A percentile compares a stretch with the other conserved stretches of the same genome.
These are phyloP conservation scores for Channa striata DNA, from an alignment of 2,797 vertebrate genomes.

Conservation along the genomic window DNA sequence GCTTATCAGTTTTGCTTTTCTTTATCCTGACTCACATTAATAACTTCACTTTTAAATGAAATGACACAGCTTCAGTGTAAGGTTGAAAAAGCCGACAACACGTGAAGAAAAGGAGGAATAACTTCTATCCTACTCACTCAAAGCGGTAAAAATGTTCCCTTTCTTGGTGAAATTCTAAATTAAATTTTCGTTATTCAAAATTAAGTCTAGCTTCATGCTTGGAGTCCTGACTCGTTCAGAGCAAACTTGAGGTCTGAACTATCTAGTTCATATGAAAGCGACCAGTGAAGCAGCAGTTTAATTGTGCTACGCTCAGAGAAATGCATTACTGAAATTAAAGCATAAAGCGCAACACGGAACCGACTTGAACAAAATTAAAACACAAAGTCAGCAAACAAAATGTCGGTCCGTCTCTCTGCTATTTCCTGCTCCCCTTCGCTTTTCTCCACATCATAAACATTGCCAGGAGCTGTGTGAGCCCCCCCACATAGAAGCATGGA, in stretches of 20 bases:
- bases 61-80: not conserved
- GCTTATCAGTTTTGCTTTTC: not conserved
- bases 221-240: slow-evolving; percentile 29
- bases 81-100: slow-evolving; percentile 7
- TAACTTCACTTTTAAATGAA: slow-evolving; percentile 11
- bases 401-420: slow-evolving; percentile 2
- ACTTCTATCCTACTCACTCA: not conserved
- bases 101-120: not conserved
- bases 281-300: slow-evolving; percentile 49
- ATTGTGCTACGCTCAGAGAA: slow-evolving; percentile 25
- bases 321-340: slow-evolving; percentile 41
- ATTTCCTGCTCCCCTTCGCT: slow-evolving; percentile 23
- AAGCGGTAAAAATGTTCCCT: not conserved
- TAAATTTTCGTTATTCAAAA: slow-evolving; percentile 9
- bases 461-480: slow-evolving; percentile 10
- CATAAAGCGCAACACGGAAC: slow-evolving; percentile 31
- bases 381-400: slow-evolving; percentile 44
- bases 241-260: slow-evolving; percentile 16
- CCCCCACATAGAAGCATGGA: slow-evolving; percentile 6
- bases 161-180: slow-evolving; percentile 5
- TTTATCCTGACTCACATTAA: slow-evolving; percentile 2
- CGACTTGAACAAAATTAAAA: slow-evolving; percentile 34
- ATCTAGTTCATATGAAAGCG: slow-evolving; percentile 48
- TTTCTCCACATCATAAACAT: slow-evolving; percentile 23
- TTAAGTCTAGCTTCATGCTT: slow-evolving; percentile 20